Evolutionary conservation across 2,888 invertebrate species (phyloP).

Genomic region (Heterodera filipjevi): DNA sequence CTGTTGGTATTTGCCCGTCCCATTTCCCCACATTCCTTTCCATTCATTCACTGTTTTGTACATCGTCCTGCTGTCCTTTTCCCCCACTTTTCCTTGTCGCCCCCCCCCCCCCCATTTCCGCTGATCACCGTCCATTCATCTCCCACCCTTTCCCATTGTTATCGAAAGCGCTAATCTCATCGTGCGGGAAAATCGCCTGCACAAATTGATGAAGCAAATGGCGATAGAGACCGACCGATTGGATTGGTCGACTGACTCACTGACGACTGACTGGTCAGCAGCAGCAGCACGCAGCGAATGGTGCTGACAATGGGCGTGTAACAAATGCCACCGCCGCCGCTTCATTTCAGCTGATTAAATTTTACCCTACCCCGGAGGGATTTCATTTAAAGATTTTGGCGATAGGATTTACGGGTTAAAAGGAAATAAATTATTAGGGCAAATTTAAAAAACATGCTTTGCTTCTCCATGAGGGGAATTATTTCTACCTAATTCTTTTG

Average conservation of each 20-base stretch:
- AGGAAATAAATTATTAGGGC: not conserved
- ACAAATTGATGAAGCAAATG: slow-evolving; percentile 16
- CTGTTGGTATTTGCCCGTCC: not conserved
- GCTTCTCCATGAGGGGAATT: no score
- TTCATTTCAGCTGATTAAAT: not conserved
- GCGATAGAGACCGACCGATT: slow-evolving; percentile 7
- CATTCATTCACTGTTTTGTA: not conserved
- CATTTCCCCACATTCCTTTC: not conserved
- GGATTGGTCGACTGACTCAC: slow-evolving; percentile 7
- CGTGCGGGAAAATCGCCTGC: slow-evolving; percentile 6
- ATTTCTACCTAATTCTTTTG: no score
- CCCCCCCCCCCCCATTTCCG: not conserved
- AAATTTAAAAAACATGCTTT: not conserved
- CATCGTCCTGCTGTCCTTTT: not conserved
- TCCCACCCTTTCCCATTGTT: not conserved
- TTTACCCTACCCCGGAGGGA: no score
- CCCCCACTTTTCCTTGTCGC: not conserved
- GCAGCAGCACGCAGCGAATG: not conserved
- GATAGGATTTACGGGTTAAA: no score
- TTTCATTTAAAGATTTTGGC: no score
- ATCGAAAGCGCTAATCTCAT: slow-evolving; percentile 19
- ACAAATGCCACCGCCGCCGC: not conserved
- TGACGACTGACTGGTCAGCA: not conserved
- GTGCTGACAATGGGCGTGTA: no score
- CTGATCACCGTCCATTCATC: not conserved